phyloP scores from a whole-genome alignment of 2,888 invertebrate species.

The Lepetodrilus schrolli region DNA sequence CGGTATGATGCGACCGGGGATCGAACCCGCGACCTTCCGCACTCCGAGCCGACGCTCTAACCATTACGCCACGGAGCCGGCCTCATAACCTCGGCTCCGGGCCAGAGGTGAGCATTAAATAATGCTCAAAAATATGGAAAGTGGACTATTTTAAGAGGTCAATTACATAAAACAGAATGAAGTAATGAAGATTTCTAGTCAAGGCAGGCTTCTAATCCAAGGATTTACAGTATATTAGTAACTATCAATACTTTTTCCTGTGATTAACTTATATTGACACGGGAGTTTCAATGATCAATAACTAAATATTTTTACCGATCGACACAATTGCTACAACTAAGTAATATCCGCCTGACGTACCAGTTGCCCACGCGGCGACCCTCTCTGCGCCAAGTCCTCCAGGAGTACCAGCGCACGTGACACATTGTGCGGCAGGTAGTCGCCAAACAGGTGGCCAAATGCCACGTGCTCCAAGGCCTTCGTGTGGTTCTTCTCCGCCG shows the following conservation, averaged over 20 bases:
- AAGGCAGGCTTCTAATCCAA: not conserved
- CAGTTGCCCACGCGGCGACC: conserved; percentile 92
- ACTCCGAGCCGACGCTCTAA: too few species aligned
- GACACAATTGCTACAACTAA: not conserved
- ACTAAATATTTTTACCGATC: not conserved
- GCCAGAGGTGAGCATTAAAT: too few species aligned
- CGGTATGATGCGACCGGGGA: too few species aligned
- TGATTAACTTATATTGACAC: not conserved
- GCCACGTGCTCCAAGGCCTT: conserved; percentile 90
- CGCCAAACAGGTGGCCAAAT: conserved; percentile 91
- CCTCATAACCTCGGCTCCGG: too few species aligned
- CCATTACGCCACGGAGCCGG: too few species aligned
- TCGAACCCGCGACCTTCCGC: too few species aligned
- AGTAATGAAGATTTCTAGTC: too few species aligned
- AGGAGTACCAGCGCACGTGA: conserved; percentile 85
- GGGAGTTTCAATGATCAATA: not conserved
- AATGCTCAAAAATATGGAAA: too few species aligned
- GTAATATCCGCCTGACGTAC: conserved; percentile 77
- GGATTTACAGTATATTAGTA: not conserved
- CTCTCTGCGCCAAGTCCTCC: conserved; percentile 83
- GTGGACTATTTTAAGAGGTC: too few species aligned
- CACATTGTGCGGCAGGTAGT: conserved; percentile 85
- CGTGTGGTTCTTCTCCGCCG: conserved; percentile 87
- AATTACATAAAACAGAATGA: not conserved
- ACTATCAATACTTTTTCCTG: too few species aligned